phyloP scores from a whole-genome alignment of 2,797 vertebrate genomes.

The Prunella strophiata region DNA sequence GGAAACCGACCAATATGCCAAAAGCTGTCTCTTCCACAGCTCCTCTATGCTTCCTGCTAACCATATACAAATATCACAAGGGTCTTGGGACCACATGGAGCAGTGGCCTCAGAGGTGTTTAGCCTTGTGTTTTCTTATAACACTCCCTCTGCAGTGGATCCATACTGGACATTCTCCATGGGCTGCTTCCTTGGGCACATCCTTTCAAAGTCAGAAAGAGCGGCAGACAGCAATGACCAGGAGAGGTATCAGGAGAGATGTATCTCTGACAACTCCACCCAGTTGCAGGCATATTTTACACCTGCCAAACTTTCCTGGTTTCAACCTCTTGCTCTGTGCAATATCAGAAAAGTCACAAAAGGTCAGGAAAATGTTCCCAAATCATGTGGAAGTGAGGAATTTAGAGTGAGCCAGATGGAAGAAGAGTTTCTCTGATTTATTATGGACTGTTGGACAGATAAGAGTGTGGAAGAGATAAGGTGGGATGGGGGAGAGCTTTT shows the following conservation, averaged over 20 bases:
- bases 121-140: background rate
- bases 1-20: background rate
- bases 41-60: conserved; percentile 23
- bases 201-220: background rate
- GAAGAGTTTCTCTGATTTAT: conserved; percentile 71
- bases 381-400: conserved; percentile 59
- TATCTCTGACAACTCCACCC: background rate
- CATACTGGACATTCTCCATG: background rate
- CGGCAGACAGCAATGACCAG: background rate
- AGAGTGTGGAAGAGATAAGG: conserved; percentile 40
- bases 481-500: conserved; percentile 16
- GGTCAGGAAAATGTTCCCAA: conserved; percentile 34
- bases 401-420: conserved; percentile 62
- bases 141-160: background rate
- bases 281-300: background rate
- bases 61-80: background rate
- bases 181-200: background rate
- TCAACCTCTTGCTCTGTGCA: background rate
- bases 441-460: conserved; percentile 46
- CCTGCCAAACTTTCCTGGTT: background rate
- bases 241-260: background rate
- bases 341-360: conserved; percentile 14
- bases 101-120: background rate
- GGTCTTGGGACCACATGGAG: rapidly evolving
- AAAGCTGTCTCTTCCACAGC: background rate